Conservation (phyloP, 2,888 invertebrate species). For the Ophion ventricosus region DNA sequence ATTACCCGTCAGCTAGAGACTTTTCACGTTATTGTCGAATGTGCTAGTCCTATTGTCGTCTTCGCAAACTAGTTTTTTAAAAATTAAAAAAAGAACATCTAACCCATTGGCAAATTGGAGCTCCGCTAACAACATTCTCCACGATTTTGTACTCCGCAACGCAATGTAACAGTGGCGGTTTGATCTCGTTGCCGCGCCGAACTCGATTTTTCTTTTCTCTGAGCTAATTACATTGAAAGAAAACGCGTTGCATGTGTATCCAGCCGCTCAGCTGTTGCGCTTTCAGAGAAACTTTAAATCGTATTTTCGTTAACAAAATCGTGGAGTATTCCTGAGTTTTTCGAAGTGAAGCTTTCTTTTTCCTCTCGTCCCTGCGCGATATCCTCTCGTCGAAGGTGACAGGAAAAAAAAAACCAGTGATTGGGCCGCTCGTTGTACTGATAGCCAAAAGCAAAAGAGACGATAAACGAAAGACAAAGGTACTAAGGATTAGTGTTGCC, state of each 20-base stretch:
- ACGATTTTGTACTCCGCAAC: conserved; percentile 7
- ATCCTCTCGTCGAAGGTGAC: conserved; percentile 32
- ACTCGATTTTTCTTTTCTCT: neutral
- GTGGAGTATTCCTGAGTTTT: neutral
- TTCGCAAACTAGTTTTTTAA: conserved; percentile 21
- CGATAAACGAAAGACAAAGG: conserved; percentile 13
- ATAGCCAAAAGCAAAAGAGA: conserved; percentile 1
- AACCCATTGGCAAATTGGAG: conserved; percentile 69
- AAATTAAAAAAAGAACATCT: conserved; percentile 48
- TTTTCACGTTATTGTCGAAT: conserved; percentile 36
- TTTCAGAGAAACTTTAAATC: neutral
- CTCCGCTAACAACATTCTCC: conserved; percentile 38
- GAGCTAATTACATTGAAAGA: neutral
- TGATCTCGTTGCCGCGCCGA: neutral
- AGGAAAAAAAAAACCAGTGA: conserved; percentile 10
- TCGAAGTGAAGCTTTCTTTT: neutral
- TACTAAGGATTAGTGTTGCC: conserved; percentile 70
- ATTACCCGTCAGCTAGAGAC: conserved; percentile 11
- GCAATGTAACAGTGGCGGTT: neutral
- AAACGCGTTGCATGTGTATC: neutral
- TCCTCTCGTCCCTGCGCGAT: neutral
- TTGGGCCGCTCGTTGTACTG: conserved; percentile 29
- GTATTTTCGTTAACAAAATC: neutral
- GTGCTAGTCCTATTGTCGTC: conserved; percentile 33
- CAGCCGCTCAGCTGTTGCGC: neutral